Conservation (phyloP, 2,888 invertebrate species). For the Osmoderma eremita region DNA sequence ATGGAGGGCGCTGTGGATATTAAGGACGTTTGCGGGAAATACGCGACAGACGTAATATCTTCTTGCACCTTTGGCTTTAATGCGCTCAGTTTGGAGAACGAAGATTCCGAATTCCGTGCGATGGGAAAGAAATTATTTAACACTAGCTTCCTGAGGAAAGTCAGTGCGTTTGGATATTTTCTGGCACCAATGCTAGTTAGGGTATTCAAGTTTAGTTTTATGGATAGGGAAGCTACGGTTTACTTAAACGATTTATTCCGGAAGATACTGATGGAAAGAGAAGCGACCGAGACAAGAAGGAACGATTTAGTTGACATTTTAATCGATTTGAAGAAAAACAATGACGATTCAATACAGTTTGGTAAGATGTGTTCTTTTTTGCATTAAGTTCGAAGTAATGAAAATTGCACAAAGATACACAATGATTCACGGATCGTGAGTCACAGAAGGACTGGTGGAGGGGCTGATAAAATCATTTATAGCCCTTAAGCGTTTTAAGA, state of each 20-base stretch:
- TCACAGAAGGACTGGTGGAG: too few species aligned
- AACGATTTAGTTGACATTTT: constrained; percentile 65
- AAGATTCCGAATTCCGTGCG: constrained; percentile 59
- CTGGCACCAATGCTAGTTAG: constrained; percentile 57
- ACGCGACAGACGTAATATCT: constrained; percentile 64
- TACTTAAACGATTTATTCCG: constrained; percentile 58
- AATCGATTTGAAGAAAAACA: constrained; percentile 54
- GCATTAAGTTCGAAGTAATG: too few species aligned
- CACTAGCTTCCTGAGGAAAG: constrained; percentile 52
- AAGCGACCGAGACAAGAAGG: constrained; percentile 54
- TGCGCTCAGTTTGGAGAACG: constrained; percentile 59
- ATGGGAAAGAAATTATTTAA: constrained; percentile 59
- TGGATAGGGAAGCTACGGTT: constrained; percentile 54
- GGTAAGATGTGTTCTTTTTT: constrained; percentile 43
- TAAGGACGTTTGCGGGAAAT: constrained; percentile 62
- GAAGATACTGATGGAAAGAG: constrained; percentile 56
- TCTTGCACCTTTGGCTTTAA: constrained; percentile 64
- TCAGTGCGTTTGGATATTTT: constrained; percentile 56
- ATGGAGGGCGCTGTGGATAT: constrained; percentile 50
- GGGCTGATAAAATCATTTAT: too few species aligned
- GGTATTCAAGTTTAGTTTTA: constrained; percentile 56
- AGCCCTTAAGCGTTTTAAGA: too few species aligned
- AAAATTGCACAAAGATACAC: too few species aligned
- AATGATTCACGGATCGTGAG: too few species aligned
- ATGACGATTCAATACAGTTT: constrained; percentile 44